A percentile compares a stretch with the other conserved stretches of the same genome.
These are phyloP conservation scores for Tipula vernalis DNA, from an alignment of 2,888 invertebrate genomes.

Conservation along the genomic window DNA sequence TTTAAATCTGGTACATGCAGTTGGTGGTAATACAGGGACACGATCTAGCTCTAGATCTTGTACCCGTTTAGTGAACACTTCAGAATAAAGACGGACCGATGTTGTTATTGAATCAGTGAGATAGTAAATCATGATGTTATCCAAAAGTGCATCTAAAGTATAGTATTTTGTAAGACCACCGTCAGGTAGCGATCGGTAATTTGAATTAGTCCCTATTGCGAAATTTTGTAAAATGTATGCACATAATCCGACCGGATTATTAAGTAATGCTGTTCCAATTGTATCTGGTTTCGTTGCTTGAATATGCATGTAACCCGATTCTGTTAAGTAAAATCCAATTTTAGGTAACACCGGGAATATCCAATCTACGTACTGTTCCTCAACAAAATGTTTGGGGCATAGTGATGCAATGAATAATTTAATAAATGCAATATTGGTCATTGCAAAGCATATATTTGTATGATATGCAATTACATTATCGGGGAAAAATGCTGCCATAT, in stretches of 20 bases:
- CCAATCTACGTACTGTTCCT: conserved; percentile 36
- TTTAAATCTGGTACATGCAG: conserved; percentile 61
- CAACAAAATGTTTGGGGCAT: conserved; percentile 45
- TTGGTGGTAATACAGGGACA: conserved; percentile 53
- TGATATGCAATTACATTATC: conserved; percentile 44
- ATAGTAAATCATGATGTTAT: conserved; percentile 75
- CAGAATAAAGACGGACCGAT: conserved; percentile 57
- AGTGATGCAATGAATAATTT: conserved; percentile 39
- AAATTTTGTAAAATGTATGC: conserved; percentile 87
- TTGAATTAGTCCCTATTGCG: conserved; percentile 50
- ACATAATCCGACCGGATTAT: conserved; percentile 54
- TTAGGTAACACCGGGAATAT: conserved; percentile 36
- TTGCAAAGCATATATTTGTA: conserved; percentile 46
- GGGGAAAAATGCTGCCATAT: conserved; percentile 53
- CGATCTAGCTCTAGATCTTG: conserved; percentile 29
- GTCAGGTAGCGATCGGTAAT: conserved; percentile 40
- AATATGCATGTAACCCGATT: conserved; percentile 55
- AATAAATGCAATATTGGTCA: conserved; percentile 26
- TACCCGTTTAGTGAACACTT: conserved; percentile 31
- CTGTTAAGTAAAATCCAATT: conserved; percentile 27
- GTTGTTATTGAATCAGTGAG: conserved; percentile 56
- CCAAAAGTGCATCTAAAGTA: conserved; percentile 42
- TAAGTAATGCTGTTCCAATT: conserved; percentile 41
- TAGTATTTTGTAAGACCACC: conserved; percentile 48
- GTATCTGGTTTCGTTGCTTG: conserved; percentile 87